Evolutionary conservation across 2,113 vertebrate genomes (phyloP).

Genomic region (Leiothrix lutea): DNA sequence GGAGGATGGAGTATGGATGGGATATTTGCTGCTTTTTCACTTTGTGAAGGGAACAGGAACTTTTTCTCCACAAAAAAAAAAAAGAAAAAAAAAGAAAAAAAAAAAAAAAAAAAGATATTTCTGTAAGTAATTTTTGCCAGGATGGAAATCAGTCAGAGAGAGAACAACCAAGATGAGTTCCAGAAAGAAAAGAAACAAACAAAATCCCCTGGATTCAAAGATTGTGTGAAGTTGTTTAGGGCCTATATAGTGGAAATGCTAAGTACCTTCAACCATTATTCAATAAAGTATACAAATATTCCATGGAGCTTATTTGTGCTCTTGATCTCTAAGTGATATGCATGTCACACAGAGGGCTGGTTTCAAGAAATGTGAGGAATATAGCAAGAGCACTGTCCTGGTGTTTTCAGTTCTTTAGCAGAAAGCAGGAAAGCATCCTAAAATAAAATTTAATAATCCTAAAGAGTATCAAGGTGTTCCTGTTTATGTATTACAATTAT

Average conservation of each 20-base stretch:
- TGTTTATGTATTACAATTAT: background rate
- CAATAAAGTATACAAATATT: background rate
- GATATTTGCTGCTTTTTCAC: background rate
- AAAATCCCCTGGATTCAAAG: accelerated
- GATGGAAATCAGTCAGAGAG: background rate
- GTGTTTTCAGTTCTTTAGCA: background rate
- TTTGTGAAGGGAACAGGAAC: background rate
- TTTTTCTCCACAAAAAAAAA: too few relatives aligned
- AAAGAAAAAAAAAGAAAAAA: too few relatives aligned
- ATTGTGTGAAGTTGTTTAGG: background rate
- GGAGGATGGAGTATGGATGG: background rate
- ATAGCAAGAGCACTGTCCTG: background rate
- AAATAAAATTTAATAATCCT: background rate
- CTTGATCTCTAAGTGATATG: background rate
- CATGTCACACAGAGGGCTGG: background rate
- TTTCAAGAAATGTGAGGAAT: background rate
- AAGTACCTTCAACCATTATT: background rate
- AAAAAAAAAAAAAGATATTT: background rate
- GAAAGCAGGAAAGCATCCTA: background rate
- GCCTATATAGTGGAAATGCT: background rate
- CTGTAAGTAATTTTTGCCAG: background rate
- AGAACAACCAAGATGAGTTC: background rate
- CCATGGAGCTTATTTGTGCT: background rate
- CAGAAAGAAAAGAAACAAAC: background rate
- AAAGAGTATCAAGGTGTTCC: background rate